Conservation (phyloP, 2,888 invertebrate genomes). For the Zhuqinia jingwanae region DNA sequence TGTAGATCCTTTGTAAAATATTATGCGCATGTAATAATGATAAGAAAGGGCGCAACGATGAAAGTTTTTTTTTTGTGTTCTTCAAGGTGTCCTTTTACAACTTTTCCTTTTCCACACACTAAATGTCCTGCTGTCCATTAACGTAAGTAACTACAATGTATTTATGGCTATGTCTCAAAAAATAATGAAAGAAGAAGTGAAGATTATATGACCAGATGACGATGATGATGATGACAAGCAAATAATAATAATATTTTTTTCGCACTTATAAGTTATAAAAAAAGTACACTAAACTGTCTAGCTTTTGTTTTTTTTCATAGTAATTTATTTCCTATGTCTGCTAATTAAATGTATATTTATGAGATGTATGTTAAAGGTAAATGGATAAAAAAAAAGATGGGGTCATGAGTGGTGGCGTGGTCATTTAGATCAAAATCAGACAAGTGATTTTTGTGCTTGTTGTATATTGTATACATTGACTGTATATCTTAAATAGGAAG, state of each 20-base stretch:
- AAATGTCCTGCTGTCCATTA: too few species aligned
- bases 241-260: constrained; percentile 22
- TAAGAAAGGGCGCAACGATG: constrained; percentile 13
- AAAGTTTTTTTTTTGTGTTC: constrained; percentile 46
- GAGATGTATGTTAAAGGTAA: constrained; percentile 44
- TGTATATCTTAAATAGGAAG: not conserved
- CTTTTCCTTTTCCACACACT: constrained; percentile 46
- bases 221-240: constrained; percentile 35
- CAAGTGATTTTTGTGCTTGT: not conserved
- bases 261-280: not conserved
- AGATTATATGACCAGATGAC: not conserved
- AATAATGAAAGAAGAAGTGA: not conserved
- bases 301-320: not conserved
- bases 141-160: too few species aligned
- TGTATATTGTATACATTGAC: too few species aligned
- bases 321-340: constrained; percentile 20
- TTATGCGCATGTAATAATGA: not conserved
- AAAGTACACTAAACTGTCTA: too few species aligned
- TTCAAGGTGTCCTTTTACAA: constrained; percentile 57
- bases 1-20: not conserved
- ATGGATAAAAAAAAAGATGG: constrained; percentile 6
- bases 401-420: not conserved
- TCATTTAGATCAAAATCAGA: constrained; percentile 17
- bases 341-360: constrained; percentile 47
- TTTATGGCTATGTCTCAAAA: not conserved